Percentiles rank a stretch among this genome's conserved stretches.
These are phyloP conservation scores for Drosophila lacertosa DNA, from an alignment of 1,140 invertebrate genomes.

Conservation along the genomic window DNA sequence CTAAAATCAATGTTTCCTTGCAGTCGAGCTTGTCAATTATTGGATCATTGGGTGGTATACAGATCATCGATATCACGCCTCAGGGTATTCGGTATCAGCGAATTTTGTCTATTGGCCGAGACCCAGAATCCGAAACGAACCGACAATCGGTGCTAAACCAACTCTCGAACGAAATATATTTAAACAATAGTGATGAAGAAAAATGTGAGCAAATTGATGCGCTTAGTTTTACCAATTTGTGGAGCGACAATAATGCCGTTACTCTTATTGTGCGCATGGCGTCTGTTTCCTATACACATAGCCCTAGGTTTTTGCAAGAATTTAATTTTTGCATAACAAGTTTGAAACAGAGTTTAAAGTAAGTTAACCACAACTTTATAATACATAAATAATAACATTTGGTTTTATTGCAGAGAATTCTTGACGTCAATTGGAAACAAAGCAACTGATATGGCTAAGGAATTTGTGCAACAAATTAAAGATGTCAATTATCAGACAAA, in stretches of 20 bases:
- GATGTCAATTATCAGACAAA: slow-evolving; percentile 53
- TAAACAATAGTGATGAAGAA: slow-evolving; percentile 58
- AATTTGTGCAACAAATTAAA: slow-evolving; percentile 90
- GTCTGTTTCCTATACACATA: slow-evolving; percentile 97
- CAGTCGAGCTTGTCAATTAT: slow-evolving; percentile 88
- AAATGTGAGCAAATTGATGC: slow-evolving; percentile 84
- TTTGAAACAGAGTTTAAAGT: slow-evolving; percentile 87
- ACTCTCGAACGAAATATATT: slow-evolving; percentile 85
- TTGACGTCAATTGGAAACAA: slow-evolving; percentile 93
- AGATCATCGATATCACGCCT: slow-evolving; percentile 94
- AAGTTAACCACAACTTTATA: slow-evolving; percentile 14
- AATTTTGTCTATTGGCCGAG: slow-evolving; percentile 93
- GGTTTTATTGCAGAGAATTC: slow-evolving; percentile 86
- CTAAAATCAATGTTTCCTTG: slow-evolving; percentile 94
- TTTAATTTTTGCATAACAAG: slow-evolving; percentile 92
- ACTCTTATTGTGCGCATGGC: slow-evolving; percentile 91
- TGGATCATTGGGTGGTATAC: slow-evolving; percentile 95
- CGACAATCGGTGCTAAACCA: slow-evolving; percentile 68
- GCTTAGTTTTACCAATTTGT: slow-evolving; percentile 88
- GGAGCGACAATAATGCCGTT: slow-evolving; percentile 84
- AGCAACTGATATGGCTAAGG: slow-evolving; percentile 96
- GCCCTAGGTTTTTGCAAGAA: slow-evolving; percentile 93
- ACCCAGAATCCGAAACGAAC: slow-evolving; percentile 85
- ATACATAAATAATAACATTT: not conserved
- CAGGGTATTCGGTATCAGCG: slow-evolving; percentile 93